A percentile compares a stretch with the other conserved stretches of the same genome.
phyloP scores from a whole-genome alignment of 2,797 vertebrate species.

The Anniella stebbinsi region DNA sequence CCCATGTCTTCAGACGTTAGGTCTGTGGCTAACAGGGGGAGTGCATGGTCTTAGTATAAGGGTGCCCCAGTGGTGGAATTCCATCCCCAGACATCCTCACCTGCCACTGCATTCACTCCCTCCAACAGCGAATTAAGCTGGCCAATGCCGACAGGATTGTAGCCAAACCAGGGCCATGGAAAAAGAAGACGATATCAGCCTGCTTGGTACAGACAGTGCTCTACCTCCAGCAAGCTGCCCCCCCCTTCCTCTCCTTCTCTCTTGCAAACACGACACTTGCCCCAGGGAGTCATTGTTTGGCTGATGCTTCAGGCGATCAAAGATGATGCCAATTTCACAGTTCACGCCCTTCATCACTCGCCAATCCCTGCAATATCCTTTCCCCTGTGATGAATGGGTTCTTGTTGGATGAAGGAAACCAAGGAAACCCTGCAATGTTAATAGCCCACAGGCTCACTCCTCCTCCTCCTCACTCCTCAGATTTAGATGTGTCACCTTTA shows the following conservation, averaged over 20 bases:
- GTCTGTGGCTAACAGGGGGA: no score
- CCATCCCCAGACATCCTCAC: no score
- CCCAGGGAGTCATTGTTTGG: slow-evolving; percentile 55
- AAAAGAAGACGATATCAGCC: no score
- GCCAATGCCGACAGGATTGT: no score
- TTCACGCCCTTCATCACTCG: slow-evolving; percentile 18
- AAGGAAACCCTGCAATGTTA: slow-evolving; percentile 12
- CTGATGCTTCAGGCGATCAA: slow-evolving; percentile 42
- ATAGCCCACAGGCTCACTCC: background rate
- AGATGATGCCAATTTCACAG: slow-evolving; percentile 67
- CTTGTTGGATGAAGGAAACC: slow-evolving; percentile 37
- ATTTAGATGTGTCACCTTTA: background rate
- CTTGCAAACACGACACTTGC: slow-evolving; percentile 23
- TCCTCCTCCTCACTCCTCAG: slow-evolving; percentile 37
- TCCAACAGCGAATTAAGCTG: no score
- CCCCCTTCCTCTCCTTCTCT: background rate
- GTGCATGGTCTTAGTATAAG: no score
- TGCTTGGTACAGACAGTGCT: background rate
- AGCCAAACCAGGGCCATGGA: no score
- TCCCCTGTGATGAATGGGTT: slow-evolving; percentile 60
- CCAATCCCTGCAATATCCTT: background rate
- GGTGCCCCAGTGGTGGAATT: no score
- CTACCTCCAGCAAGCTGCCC: background rate
- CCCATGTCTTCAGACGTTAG: background rate
- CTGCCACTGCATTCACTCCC: no score